Evolutionary conservation across 1,140 invertebrate genomes (phyloP), one percentile per base, ranked within the genome.

Genomic region (Papilio polyxenes): DNA sequence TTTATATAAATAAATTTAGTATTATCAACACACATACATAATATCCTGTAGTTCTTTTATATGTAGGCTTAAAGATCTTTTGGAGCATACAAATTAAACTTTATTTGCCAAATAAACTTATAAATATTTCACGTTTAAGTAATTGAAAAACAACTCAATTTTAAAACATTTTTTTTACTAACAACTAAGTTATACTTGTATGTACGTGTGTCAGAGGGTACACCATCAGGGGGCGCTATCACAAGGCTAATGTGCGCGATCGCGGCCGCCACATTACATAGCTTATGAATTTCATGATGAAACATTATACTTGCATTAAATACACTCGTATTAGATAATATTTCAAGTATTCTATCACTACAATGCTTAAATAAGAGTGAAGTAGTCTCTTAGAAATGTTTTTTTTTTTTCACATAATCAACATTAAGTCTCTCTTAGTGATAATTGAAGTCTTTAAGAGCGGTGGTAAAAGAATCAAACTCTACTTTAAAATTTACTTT

Each of bases 141-240:
- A 44, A 44, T 7, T 44, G 11, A 15, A 13, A 51, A 51, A 51
- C 11, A 51, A 51, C 15, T 17, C 15, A 15, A 5, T 3, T 53
- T 53, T 17, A 53, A 17, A 44, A 44, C 7, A 44, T 44, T 53
- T 17, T 53, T 6, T 53, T 53, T 17, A 10, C 23, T 62, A 31
- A 62, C 23, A 2, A 5, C 20, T 9, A 23, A 3, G 23, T 23
- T 10, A 17, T 72, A 81, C 48, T 77, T 23, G 44, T 3, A 37
- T 40, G 72, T n/a, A 79, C 31, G 84, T 89, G 83, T 89, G 88
- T 91, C 20, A 74, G 56, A 76, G 81, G 8, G 86, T 77, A 83
- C 72, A 69, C 88, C 87, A 92, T 91, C 87, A 89, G 88, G 88
- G 85, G 78, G 82, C 89, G 89, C 87, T 91, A 92, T 92, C 87